Base-by-base conservation (phyloP, 2,888 invertebrate species). In the Synanthedon myopaeformis region DNA sequence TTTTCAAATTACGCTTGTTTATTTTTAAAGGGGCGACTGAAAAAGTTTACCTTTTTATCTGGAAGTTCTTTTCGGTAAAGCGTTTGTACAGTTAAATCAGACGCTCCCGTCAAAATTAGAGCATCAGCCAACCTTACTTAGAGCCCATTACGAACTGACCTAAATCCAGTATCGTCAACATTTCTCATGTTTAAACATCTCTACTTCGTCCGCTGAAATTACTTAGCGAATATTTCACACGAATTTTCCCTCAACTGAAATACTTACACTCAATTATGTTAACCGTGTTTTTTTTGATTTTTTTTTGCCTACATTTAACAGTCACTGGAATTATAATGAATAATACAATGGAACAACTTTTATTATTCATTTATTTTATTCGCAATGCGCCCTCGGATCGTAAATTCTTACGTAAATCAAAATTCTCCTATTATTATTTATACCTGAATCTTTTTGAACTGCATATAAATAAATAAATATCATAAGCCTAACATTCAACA, bases 81-180 rank as follows among this genome's bases (percentile, higher is more conserved):
- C 45, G 8, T 45, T 45, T 45, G 45, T n/a, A 14, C 45, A 45
- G 45, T 45, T 45, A 45, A 45, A 45, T 45, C 45, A 45, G 45
- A 45, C n/a, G 13, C 13, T 14, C 14, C 45, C 45, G 14, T 58
- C 58, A 66, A 65, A 70, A 70, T 62, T 61, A 60, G 63, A 66
- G 62, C 66, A 66, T 64, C 64, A 66, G 61, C 63, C 62, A 45
- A 45, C 45, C 45, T 45, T 45, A 45, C 59, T 61, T 63, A 61
- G 61, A 64, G 60, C 65, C 68, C 64, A 66, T 64, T 66, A 70
- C 69, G 67, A 71, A 71, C 66, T 68, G 70, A 73, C 73, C 72
- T 71, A 68, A 72, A 72, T 71, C 70, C 67, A 59, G 62, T 60
- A 65, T 63, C 67, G 67, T 67, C 67, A 65, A 63, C 70, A 63